Evolutionary conservation across 2,797 vertebrate species (phyloP).

Genomic region (Anniella stebbinsi): DNA sequence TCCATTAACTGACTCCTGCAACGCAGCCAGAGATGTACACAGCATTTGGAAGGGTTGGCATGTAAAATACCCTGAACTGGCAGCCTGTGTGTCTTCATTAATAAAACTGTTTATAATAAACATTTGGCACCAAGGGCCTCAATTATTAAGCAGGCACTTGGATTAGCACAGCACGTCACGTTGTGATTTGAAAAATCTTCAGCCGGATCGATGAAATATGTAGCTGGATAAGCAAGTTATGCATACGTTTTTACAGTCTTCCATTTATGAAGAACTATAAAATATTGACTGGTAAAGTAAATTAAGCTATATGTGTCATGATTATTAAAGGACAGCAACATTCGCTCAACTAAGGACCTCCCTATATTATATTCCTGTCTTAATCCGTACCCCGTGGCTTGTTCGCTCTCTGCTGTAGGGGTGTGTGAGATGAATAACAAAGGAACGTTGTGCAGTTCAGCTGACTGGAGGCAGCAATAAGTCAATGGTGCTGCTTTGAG

Average conservation of each 20-base stretch:
- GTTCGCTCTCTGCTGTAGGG: conserved; percentile 4
- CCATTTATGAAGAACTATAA: conserved; percentile 58
- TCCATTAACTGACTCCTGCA: conserved; percentile 62
- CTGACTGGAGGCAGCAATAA: neutral
- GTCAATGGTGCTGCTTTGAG: neutral
- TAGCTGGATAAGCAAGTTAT: conserved; percentile 64
- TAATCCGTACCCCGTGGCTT: conserved; percentile 27
- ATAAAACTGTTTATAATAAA: conserved; percentile 75
- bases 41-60: conserved; percentile 50
- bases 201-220: conserved; percentile 52
- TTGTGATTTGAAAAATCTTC: conserved; percentile 63
- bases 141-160: conserved; percentile 67
- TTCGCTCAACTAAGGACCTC: conserved; percentile 28
- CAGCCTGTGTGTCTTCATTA: conserved; percentile 74
- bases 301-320: conserved; percentile 52
- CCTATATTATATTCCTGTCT: conserved; percentile 34
- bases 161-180: conserved; percentile 70
- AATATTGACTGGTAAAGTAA: conserved; percentile 63
- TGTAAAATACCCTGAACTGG: conserved; percentile 68
- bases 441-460: neutral
- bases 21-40: conserved; percentile 39
- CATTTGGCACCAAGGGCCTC: conserved; percentile 63
- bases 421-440: neutral
- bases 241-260: conserved; percentile 61
- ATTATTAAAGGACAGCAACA: conserved; percentile 64